These are phyloP conservation scores for Arion vulgaris DNA, from an alignment of 1,140 invertebrate species.

Conservation along the genomic window DNA sequence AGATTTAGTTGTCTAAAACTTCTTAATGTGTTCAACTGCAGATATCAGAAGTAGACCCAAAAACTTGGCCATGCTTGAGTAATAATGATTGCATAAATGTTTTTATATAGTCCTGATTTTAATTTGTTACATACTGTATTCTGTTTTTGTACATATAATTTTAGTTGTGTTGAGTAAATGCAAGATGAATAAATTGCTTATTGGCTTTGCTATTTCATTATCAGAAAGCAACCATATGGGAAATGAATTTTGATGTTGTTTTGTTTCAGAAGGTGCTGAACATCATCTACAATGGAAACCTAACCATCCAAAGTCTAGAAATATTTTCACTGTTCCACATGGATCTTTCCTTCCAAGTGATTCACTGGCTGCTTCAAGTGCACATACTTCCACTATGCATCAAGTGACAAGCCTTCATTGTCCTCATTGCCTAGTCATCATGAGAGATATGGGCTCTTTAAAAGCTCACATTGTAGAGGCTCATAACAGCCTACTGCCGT, in stretches of 20 bases:
- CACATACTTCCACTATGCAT: neutral
- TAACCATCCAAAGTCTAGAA: neutral
- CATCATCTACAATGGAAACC: neutral
- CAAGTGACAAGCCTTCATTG: neutral
- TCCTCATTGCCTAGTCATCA: neutral
- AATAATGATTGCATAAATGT: too few relatives aligned
- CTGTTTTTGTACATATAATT: too few relatives aligned
- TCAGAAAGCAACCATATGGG: neutral
- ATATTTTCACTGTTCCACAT: neutral
- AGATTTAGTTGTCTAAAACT: too few relatives aligned
- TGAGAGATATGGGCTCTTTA: neutral
- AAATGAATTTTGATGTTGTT: slow-evolving; percentile 1
- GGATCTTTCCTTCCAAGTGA: neutral
- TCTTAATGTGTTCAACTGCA: too few relatives aligned
- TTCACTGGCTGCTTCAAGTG: neutral
- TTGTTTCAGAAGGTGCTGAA: neutral
- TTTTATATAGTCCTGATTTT: too few relatives aligned
- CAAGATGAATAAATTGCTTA: too few relatives aligned
- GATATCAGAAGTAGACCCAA: too few relatives aligned
- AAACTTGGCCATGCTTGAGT: too few relatives aligned
- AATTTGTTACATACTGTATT: too few relatives aligned
- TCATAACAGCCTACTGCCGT: slow-evolving; percentile 7
- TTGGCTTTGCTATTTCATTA: neutral
- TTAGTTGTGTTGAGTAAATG: too few relatives aligned
- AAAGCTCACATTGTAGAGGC: slow-evolving; percentile 1